Evolutionary conservation across 2,113 vertebrate species (phyloP).

Genomic region (Mohoua ochrocephala): DNA sequence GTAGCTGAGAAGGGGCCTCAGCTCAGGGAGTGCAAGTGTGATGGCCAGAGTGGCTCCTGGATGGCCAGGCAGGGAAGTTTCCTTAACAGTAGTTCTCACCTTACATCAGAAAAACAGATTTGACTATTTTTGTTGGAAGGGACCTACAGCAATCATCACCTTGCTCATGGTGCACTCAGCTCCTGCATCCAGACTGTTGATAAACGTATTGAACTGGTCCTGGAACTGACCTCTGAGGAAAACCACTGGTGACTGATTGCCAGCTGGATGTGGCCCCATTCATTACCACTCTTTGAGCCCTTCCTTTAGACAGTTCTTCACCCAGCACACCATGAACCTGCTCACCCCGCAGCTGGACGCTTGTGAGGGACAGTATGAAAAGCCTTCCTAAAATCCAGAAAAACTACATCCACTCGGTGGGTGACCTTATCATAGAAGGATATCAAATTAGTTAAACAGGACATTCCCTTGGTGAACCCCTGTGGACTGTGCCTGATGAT

Average conservation of each 20-base stretch:
- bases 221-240: background rate
- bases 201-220: background rate
- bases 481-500: background rate
- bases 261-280: background rate
- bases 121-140: background rate
- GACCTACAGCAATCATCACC: background rate
- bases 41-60: background rate
- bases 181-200: background rate
- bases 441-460: background rate
- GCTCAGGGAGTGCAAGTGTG: accelerated
- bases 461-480: background rate
- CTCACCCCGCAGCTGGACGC: background rate
- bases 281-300: background rate
- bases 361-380: background rate
- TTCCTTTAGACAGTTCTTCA: background rate
- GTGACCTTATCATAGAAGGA: background rate
- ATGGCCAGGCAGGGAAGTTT: background rate
- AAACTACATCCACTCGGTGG: background rate
- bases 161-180: background rate
- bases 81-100: background rate
- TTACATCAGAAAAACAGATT: background rate
- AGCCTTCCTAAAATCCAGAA: background rate
- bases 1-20: background rate
- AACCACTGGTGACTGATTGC: background rate
- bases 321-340: background rate